Evolutionary conservation across 2,888 invertebrate genomes (phyloP).

Genomic region (Tricholauxania praeusta): DNA sequence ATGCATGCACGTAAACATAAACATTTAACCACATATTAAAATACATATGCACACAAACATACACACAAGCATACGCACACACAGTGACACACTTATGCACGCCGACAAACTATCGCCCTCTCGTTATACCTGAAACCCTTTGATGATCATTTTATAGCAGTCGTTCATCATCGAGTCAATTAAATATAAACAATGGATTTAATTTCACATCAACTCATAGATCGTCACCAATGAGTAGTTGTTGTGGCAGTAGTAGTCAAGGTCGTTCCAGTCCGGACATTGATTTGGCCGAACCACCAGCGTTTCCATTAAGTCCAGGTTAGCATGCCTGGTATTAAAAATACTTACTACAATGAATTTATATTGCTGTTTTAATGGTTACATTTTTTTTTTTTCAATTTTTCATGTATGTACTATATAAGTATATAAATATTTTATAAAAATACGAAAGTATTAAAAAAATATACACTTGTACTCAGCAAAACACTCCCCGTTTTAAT

Average conservation of each 20-base stretch:
- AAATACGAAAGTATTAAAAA: neutral
- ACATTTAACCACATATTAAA: neutral
- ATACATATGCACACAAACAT: constrained; percentile 18
- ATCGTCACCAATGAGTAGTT: constrained; percentile 69
- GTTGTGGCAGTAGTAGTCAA: constrained; percentile 70
- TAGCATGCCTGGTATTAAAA: constrained; percentile 62
- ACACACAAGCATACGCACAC: constrained; percentile 11
- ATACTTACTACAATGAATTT: neutral
- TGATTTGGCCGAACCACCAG: constrained; percentile 66
- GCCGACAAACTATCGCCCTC: constrained; percentile 45
- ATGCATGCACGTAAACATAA: neutral
- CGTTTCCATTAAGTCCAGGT: constrained; percentile 69
- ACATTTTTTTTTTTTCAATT: neutral
- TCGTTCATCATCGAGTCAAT: constrained; percentile 68
- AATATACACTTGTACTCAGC: too few species aligned
- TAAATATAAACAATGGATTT: constrained; percentile 68
- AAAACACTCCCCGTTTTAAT: too few species aligned
- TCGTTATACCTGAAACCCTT: constrained; percentile 57
- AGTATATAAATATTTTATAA: constrained; percentile 1
- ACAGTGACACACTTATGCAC: constrained; percentile 21
- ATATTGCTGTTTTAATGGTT: constrained; percentile 27
- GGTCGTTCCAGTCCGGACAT: constrained; percentile 68
- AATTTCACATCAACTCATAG: constrained; percentile 68
- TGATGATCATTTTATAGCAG: constrained; percentile 66
- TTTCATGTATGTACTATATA: constrained; percentile 4